Evolutionary conservation across 2,113 vertebrate species (phyloP).

Genomic region (Takifugu bimaculatus): DNA sequence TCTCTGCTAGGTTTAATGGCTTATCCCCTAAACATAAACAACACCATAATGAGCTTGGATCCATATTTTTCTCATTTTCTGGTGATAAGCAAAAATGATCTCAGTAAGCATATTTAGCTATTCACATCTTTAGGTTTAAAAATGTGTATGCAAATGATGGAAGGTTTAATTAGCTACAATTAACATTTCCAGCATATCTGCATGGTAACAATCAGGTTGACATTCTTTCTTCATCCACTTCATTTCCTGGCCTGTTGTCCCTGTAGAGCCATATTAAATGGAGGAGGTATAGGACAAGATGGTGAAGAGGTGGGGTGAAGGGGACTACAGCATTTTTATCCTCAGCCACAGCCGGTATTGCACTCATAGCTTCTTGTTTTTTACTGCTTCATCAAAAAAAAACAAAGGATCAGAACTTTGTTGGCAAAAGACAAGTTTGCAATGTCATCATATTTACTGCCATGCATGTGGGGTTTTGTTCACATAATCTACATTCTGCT

Average conservation of each 20-base stretch:
- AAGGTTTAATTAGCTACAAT: conserved; percentile 38
- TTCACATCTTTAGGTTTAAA: conserved; percentile 57
- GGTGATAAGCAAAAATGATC: conserved; percentile 69
- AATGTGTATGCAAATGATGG: conserved; percentile 8
- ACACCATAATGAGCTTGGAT: conserved; percentile 68
- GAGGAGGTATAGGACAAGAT: background rate
- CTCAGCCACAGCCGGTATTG: conserved; percentile 38
- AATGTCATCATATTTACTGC: conserved; percentile 73
- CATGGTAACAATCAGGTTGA: conserved; percentile 30
- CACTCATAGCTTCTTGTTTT: conserved; percentile 54
- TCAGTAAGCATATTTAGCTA: conserved; percentile 58
- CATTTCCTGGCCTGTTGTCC: background rate
- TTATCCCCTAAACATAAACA: conserved; percentile 74
- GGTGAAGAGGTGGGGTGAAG: background rate
- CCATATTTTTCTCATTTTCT: conserved; percentile 65
- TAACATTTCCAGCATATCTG: conserved; percentile 39
- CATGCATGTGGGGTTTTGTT: conserved; percentile 65
- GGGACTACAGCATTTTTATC: conserved; percentile 20
- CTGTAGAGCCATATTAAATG: background rate
- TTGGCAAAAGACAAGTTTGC: conserved; percentile 71
- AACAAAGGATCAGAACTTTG: conserved; percentile 68
- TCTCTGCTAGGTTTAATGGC: conserved; percentile 65
- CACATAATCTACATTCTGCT: conserved; percentile 72
- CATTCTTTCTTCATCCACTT: conserved; percentile 15
- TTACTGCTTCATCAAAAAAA: conserved; percentile 72